Evolutionary conservation across 2,797 vertebrate species (phyloP), one percentile per base, ranked within the genome.

Genomic region (Heterohyrax brucei): DNA sequence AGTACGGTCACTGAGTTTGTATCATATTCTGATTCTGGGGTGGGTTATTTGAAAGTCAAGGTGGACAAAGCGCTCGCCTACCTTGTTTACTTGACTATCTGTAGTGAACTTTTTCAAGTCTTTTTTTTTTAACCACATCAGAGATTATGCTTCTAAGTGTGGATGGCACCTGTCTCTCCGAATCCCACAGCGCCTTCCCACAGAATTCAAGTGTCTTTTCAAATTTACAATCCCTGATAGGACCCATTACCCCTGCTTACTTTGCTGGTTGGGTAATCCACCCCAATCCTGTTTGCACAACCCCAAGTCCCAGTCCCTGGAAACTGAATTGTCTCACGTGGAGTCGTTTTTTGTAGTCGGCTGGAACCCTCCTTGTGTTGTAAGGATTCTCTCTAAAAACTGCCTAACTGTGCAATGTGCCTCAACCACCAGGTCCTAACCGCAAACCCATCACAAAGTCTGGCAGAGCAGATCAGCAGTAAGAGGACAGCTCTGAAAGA

Each of bases 401-500:
- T 97, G 96, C 96, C 96, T 70, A 68, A 79, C 73, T 97, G 30
- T 96, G 98, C 97, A 98, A 95, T 98, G 96, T 90, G 77, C 75
- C 97, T 94, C 68, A 90, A 87, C 80, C 91, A 59, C 89, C 33
- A 24, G 59, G 80, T 53, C 81, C 91, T 95, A 94, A 96, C 97
- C 98, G 97, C 97, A 95, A 97, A 83, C 94, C 95, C 79, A 92
- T 98, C 97, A 95, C 90, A 91, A 89, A 96, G 93, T 88, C 90
- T 97, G 98, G 96, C 97, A 95, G 97, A 98, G 97, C 97, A 94
- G 96, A 96, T 97, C 96, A 97, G 87, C 92, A 66, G 84, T 90
- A 95, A 97, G 98, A 97, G 85, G 98, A 93, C 96, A 87, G 96
- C 97, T 97, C 93, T 95, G 98, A 97, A 97, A 98, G 98, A 98